Conservation (phyloP, 2,888 invertebrate species). For the Eupithecia pulchellata region DNA sequence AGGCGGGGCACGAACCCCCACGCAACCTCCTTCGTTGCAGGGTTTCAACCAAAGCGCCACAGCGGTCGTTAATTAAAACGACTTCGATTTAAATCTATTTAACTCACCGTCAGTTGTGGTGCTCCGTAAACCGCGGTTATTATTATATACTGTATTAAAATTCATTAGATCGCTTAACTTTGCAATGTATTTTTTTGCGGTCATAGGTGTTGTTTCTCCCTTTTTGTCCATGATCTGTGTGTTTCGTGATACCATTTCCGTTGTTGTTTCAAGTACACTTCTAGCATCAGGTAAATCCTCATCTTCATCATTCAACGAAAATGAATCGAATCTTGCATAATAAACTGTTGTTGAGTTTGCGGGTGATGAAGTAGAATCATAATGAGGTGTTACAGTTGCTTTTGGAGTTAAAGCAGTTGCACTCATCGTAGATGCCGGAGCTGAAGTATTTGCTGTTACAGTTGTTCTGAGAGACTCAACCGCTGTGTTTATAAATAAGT, state of each 20-base stretch:
- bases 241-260: neutral
- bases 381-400: neutral
- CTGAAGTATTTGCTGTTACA: neutral
- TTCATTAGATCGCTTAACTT: neutral
- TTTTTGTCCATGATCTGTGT: neutral
- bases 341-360: neutral
- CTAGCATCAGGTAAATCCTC: neutral
- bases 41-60: too few species aligned
- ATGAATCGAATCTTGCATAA: constrained; percentile 5
- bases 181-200: neutral
- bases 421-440: neutral
- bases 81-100: neutral
- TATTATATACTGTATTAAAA: neutral
- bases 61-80: too few species aligned
- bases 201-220: neutral
- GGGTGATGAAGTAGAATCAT: neutral
- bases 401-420: neutral
- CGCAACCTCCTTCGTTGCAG: too few species aligned
- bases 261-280: neutral
- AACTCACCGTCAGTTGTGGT: neutral
- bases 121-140: neutral
- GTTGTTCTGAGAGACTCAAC: neutral
- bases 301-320: constrained; percentile 2
- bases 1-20: too few species aligned
- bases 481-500: constrained; percentile 11